These are phyloP conservation scores for Cephalopholis sonnerati DNA, from an alignment of 2,113 vertebrate species.

Conservation along the genomic window DNA sequence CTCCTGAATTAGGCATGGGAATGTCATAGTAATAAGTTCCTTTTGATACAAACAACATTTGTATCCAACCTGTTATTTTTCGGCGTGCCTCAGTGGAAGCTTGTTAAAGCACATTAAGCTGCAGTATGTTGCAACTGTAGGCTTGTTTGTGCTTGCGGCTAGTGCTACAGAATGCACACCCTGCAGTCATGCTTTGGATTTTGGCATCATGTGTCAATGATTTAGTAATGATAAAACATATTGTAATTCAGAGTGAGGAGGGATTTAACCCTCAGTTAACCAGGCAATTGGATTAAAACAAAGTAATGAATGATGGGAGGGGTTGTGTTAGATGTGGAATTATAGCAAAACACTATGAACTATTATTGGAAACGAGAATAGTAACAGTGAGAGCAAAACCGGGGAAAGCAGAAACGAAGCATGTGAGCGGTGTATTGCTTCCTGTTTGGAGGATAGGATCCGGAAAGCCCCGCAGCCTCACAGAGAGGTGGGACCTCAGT, in stretches of 20 bases:
- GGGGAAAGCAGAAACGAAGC: conserved; percentile 16
- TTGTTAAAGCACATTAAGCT: conserved; percentile 38
- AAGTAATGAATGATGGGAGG: neutral
- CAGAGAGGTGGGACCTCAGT: conserved; percentile 36
- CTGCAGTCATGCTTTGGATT: conserved; percentile 48
- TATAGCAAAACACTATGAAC: neutral
- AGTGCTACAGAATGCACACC: conserved; percentile 54
- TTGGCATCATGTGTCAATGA: conserved; percentile 43
- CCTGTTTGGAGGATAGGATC: conserved; percentile 41
- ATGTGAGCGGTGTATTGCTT: conserved; percentile 34
- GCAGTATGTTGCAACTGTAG: conserved; percentile 64
- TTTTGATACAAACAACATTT: conserved; percentile 37
- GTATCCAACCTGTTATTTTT: conserved; percentile 33
- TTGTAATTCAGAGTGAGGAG: neutral
- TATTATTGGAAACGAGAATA: neutral
- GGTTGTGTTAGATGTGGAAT: neutral
- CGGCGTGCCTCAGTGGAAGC: conserved; percentile 14
- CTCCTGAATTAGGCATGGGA: conserved; percentile 38
- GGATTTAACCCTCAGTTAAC: conserved; percentile 13
- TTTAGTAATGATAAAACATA: conserved; percentile 46
- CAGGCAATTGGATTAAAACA: neutral
- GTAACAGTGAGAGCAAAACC: neutral
- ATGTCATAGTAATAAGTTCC: neutral
- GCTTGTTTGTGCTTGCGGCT: conserved; percentile 71
- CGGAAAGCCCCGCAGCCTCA: conserved; percentile 46